Percentiles rank a stretch among this genome's conserved stretches.
These are phyloP conservation scores for Ochropacha duplaris DNA, from an alignment of 2,888 invertebrate genomes.

Conservation along the genomic window DNA sequence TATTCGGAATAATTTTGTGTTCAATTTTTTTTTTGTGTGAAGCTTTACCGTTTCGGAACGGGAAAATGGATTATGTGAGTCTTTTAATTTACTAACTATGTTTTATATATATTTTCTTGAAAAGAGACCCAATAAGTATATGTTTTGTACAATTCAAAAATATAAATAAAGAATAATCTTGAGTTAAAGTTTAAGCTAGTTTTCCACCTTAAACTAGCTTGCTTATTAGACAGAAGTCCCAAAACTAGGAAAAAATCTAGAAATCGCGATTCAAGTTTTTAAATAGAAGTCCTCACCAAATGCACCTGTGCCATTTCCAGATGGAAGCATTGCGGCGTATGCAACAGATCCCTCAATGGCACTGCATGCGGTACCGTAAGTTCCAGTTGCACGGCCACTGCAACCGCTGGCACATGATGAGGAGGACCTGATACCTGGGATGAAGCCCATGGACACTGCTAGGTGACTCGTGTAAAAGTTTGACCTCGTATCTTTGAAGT, in stretches of 20 bases:
- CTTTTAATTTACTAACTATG: constrained; percentile 5
- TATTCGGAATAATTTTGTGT: constrained; percentile 50
- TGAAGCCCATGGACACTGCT: constrained; percentile 17
- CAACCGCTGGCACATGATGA: constrained; percentile 86
- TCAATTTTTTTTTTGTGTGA: constrained; percentile 39
- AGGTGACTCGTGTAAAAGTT: not conserved
- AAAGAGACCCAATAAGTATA: no score
- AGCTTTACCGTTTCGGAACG: constrained; percentile 52
- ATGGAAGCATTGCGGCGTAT: constrained; percentile 87
- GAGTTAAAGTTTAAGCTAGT: no score
- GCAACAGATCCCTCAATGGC: constrained; percentile 92
- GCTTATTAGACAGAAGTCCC: no score
- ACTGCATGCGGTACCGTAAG: constrained; percentile 91
- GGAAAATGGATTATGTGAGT: constrained; percentile 75
- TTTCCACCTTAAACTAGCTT: no score
- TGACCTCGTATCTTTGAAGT: not conserved
- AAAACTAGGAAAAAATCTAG: no score
- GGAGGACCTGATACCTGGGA: constrained; percentile 72
- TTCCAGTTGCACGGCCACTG: constrained; percentile 90
- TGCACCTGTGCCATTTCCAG: constrained; percentile 42
- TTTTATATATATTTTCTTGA: no score
- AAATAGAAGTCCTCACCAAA: not conserved
- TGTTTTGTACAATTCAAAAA: no score
- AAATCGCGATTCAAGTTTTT: no score
- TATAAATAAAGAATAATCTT: no score